phyloP scores from a whole-genome alignment of 2,797 vertebrate genomes.

The Lepus oiostolus region DNA sequence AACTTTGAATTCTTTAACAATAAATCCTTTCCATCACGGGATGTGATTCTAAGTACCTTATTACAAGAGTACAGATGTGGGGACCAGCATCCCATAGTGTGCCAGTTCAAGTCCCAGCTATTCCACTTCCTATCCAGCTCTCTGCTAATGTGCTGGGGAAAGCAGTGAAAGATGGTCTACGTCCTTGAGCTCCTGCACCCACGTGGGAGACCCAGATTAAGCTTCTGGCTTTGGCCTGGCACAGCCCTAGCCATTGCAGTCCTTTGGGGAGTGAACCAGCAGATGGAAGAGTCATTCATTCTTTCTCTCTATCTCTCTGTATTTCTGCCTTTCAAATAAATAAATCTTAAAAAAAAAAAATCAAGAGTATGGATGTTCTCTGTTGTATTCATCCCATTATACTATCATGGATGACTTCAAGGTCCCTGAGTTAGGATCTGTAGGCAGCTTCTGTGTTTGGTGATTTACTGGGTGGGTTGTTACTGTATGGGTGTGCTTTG shows the following conservation, averaged over 20 bases:
- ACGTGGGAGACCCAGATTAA: too few relatives aligned
- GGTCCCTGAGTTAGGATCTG: neutral
- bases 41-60: constrained; percentile 16
- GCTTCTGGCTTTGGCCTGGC: too few relatives aligned
- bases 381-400: constrained; percentile 20
- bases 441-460: neutral
- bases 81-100: neutral
- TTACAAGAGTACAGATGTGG: neutral
- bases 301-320: too few relatives aligned
- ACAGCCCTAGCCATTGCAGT: too few relatives aligned
- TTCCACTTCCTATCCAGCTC: too few relatives aligned
- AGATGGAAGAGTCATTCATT: too few relatives aligned
- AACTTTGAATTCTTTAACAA: neutral
- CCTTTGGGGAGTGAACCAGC: too few relatives aligned
- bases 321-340: neutral
- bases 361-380: neutral
- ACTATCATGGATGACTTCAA: neutral
- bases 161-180: too few relatives aligned
- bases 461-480: neutral
- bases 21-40: constrained; percentile 29
- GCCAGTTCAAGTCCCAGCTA: too few relatives aligned
- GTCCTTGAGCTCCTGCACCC: too few relatives aligned
- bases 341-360: neutral
- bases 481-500: constrained; percentile 58
- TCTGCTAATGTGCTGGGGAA: too few relatives aligned